phyloP scores from a whole-genome alignment of 2,888 invertebrate genomes.

The Euplagia quadripunctaria region DNA sequence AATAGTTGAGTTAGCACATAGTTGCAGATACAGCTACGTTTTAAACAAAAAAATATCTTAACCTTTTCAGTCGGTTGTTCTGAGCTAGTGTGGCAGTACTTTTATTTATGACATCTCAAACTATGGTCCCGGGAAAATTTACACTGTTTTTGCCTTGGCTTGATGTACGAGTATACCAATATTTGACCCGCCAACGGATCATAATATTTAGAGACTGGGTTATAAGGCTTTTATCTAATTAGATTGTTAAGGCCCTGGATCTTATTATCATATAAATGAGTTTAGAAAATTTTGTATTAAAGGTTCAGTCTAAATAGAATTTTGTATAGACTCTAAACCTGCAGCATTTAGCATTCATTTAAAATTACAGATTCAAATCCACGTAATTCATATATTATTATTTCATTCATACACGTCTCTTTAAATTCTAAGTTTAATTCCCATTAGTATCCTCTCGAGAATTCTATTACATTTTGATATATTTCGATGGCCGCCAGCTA shows the following conservation, averaged over 20 bases:
- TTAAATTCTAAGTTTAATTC: background rate
- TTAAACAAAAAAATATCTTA: too few relatives aligned
- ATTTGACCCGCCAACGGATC: slow-evolving; percentile 33
- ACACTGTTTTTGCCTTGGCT: slow-evolving; percentile 41
- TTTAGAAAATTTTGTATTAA: background rate
- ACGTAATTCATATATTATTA: too few relatives aligned
- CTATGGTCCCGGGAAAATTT: slow-evolving; percentile 31
- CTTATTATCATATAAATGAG: background rate
- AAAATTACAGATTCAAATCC: background rate
- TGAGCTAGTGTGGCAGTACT: slow-evolving; percentile 3
- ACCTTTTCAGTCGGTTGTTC: background rate
- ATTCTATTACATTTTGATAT: background rate
- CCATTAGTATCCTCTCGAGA: background rate
- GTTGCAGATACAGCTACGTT: too few relatives aligned
- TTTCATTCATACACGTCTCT: too few relatives aligned
- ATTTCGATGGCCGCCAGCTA: background rate
- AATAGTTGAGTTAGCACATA: too few relatives aligned
- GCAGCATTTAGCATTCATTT: background rate
- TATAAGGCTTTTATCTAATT: slow-evolving; percentile 21
- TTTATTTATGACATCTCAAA: slow-evolving; percentile 33
- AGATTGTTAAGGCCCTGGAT: slow-evolving; percentile 4
- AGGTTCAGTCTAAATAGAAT: background rate
- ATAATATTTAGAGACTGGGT: slow-evolving; percentile 24
- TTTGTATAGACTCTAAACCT: background rate
- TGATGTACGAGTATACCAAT: slow-evolving; percentile 33